phyloP scores from a whole-genome alignment of 2,113 vertebrate species.

The Peucedramus taeniatus region DNA sequence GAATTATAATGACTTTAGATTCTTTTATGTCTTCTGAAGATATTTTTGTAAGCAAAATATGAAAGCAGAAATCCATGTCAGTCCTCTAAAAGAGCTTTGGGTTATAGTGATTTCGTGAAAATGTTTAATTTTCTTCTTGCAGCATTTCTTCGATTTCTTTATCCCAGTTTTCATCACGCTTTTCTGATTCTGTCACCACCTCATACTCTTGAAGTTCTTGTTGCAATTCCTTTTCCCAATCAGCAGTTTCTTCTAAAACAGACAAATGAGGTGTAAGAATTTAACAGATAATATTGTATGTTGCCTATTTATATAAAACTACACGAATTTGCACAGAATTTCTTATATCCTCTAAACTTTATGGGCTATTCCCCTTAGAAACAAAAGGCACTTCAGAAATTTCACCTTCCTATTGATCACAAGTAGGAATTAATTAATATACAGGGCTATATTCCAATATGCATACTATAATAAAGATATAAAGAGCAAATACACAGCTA shows the following conservation, averaged over 20 bases:
- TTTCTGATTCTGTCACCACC: constrained; percentile 86
- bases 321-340: neutral
- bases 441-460: neutral
- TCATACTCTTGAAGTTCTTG: constrained; percentile 95
- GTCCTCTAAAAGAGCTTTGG: constrained; percentile 12
- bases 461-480: neutral
- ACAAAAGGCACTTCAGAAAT: neutral
- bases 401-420: neutral
- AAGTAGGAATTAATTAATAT: neutral
- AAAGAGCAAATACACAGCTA: neutral
- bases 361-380: neutral
- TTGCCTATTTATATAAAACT: neutral
- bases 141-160: constrained; percentile 95
- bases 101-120: neutral
- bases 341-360: neutral
- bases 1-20: neutral
- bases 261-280: neutral
- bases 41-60: constrained; percentile 7
- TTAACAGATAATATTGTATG: neutral
- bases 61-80: constrained; percentile 46
- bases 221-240: constrained; percentile 95
- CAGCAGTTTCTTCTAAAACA: constrained; percentile 82
- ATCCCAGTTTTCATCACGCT: constrained; percentile 91
- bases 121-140: constrained; percentile 78
- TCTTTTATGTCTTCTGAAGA: constrained; percentile 39